phyloP scores from a whole-genome alignment of 2,797 vertebrate species.

The Eremophila alpestris region DNA sequence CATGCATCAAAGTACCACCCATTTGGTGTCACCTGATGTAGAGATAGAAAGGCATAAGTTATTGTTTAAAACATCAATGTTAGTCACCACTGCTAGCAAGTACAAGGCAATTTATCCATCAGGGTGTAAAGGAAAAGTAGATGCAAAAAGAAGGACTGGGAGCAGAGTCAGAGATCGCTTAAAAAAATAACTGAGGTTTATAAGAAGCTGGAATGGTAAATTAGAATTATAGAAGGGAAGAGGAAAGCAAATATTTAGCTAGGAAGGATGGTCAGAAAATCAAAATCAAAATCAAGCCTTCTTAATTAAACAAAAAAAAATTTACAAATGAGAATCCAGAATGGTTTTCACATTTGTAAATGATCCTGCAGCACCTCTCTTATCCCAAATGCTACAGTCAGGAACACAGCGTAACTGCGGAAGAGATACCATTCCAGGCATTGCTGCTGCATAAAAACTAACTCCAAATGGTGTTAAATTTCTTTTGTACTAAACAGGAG shows the following conservation, averaged over 20 bases:
- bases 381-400: not conserved
- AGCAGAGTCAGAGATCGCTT: not conserved
- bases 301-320: not conserved
- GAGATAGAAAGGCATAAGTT: not conserved
- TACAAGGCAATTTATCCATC: not conserved
- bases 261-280: not conserved
- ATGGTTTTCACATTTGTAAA: not conserved
- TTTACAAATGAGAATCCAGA: not conserved
- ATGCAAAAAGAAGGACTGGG: not conserved
- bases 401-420: not conserved
- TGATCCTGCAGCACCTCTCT: not conserved
- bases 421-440: not conserved
- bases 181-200: not conserved
- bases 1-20: not conserved
- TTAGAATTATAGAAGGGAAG: not conserved
- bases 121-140: not conserved
- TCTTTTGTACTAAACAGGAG: not conserved
- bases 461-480: not conserved
- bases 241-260: not conserved
- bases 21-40: not conserved
- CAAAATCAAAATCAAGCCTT: not conserved
- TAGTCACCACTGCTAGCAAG: not conserved
- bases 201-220: not conserved
- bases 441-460: not conserved
- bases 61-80: not conserved